A percentile compares a stretch with the other conserved stretches of the same genome.
phyloP scores from a whole-genome alignment of 2,113 vertebrate genomes.

The Pyxicephalus adspersus region DNA sequence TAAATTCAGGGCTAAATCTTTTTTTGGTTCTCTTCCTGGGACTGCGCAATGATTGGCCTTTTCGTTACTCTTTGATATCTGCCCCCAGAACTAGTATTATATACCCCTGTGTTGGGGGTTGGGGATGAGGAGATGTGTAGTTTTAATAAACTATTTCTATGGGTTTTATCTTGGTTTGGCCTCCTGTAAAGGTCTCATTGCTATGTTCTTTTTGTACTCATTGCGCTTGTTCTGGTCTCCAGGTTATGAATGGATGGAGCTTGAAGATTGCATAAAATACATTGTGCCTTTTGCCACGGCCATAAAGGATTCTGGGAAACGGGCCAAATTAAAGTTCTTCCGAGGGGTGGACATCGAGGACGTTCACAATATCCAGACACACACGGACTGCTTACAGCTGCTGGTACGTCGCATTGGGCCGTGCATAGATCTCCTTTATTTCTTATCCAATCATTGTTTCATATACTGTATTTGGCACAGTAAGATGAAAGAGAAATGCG shows the following conservation, averaged over 20 bases:
- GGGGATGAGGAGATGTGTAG: too few species aligned
- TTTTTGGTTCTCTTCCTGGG: too few species aligned
- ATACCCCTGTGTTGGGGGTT: too few species aligned
- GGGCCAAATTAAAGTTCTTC: constrained; percentile 81
- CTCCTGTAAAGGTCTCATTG: background rate
- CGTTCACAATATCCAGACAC: constrained; percentile 93
- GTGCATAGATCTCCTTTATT: too few species aligned
- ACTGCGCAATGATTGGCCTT: too few species aligned
- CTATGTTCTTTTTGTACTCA: background rate
- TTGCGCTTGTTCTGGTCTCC: constrained; percentile 20
- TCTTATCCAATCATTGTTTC: too few species aligned
- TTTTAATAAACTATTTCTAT: too few species aligned
- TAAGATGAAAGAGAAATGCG: too few species aligned
- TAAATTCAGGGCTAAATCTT: too few species aligned
- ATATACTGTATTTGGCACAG: too few species aligned
- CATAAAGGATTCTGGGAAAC: constrained; percentile 81
- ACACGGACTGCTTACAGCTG: constrained; percentile 83
- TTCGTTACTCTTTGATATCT: background rate
- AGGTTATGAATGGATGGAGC: constrained; percentile 87
- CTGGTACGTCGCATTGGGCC: constrained; percentile 77
- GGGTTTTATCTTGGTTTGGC: too few species aligned
- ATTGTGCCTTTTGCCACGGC: constrained; percentile 93
- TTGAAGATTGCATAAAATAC: constrained; percentile 90
- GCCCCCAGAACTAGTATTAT: background rate
- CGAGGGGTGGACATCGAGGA: constrained; percentile 81